These are phyloP conservation scores for Diorhabda sublineata DNA, from an alignment of 1,140 invertebrate genomes.

Conservation along the genomic window DNA sequence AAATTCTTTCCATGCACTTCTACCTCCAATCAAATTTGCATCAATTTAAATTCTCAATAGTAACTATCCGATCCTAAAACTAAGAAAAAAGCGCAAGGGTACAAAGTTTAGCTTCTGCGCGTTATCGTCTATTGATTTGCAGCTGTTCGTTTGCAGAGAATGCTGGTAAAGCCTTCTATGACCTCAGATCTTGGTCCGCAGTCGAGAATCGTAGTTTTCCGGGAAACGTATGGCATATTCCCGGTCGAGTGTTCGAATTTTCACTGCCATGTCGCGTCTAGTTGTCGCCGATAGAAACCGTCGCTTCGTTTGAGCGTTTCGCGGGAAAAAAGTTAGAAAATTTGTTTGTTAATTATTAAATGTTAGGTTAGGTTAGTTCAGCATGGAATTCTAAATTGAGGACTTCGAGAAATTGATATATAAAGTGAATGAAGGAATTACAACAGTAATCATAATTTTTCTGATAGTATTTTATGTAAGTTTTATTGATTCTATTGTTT, in stretches of 20 bases:
- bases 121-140: slow-evolving; percentile 12
- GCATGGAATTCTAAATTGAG: slow-evolving; percentile 5
- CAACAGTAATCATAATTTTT: neutral
- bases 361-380: neutral
- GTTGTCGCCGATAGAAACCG: neutral
- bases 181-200: slow-evolving; percentile 15
- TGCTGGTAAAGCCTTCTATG: slow-evolving; percentile 18
- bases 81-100: slow-evolving; percentile 7
- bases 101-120: slow-evolving; percentile 12
- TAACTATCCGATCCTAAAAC: slow-evolving; percentile 10
- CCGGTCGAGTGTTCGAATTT: slow-evolving; percentile 12
- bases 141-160: slow-evolving; percentile 14
- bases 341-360: neutral
- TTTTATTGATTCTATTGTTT: too few relatives aligned
- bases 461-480: too few relatives aligned
- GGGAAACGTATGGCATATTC: neutral
- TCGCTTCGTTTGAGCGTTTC: neutral
- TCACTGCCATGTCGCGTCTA: slow-evolving; percentile 15
- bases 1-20: neutral
- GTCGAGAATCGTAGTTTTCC: slow-evolving; percentile 10
- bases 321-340: neutral
- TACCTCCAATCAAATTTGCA: neutral
- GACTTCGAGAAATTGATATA: neutral
- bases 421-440: neutral
- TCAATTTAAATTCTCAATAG: slow-evolving; percentile 14